phyloP scores from a whole-genome alignment of 2,888 invertebrate genomes.

The Pammene aurita region DNA sequence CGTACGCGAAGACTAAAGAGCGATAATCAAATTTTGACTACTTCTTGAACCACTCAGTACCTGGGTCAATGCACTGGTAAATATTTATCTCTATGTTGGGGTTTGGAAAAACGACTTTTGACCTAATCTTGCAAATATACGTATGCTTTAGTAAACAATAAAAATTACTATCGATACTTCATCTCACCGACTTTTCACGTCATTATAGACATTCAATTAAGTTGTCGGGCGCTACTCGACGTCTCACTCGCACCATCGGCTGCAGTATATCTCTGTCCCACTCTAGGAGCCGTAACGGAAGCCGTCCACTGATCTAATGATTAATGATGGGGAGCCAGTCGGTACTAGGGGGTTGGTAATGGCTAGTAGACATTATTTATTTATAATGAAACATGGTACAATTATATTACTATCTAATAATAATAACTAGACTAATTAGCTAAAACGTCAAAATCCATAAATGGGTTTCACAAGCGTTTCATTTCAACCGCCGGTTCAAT shows the following conservation, averaged over 20 bases:
- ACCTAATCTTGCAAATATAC: no score
- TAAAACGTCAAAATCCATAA: background rate
- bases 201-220: slow-evolving; percentile 71
- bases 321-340: slow-evolving; percentile 66
- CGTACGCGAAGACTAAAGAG: no score
- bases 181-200: slow-evolving; percentile 49
- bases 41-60: no score
- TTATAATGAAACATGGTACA: slow-evolving; percentile 5
- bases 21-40: no score
- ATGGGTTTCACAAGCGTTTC: no score
- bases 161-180: slow-evolving; percentile 45
- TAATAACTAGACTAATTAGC: background rate
- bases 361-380: slow-evolving; percentile 35
- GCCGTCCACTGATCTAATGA: slow-evolving; percentile 70
- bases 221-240: slow-evolving; percentile 62
- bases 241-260: slow-evolving; percentile 50
- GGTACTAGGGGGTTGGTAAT: slow-evolving; percentile 47
- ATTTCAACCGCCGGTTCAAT: no score
- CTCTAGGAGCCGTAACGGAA: slow-evolving; percentile 66
- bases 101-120: no score
- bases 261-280: slow-evolving; percentile 48
- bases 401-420: background rate
- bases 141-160: no score
- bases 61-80: no score
- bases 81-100: no score